A percentile compares a stretch with the other conserved stretches of the same genome.
Evolutionary conservation across 2,113 vertebrate species (phyloP).

Genomic region (Nycticebus coucang): DNA sequence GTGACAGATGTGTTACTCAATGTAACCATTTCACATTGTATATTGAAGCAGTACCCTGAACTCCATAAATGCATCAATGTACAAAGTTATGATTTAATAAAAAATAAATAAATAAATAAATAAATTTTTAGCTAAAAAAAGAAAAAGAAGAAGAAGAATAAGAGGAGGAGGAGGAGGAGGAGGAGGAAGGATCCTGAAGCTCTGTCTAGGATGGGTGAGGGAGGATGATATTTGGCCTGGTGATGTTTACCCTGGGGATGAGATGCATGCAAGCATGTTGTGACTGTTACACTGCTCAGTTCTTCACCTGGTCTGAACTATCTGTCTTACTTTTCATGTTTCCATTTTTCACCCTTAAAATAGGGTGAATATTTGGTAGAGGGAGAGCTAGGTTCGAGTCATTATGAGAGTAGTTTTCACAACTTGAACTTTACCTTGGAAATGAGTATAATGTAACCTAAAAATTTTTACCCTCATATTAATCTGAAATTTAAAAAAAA

Average conservation of each 20-base stretch:
- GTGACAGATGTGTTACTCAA: too few species aligned
- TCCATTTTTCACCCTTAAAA: neutral
- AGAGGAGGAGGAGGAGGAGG: too few species aligned
- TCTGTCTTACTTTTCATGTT: neutral
- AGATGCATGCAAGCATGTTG: fast-evolving
- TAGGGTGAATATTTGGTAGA: neutral
- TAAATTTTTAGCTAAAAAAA: too few species aligned
- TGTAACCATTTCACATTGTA: too few species aligned
- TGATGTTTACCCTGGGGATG: neutral
- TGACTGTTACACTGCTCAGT: neutral
- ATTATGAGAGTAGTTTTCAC: neutral
- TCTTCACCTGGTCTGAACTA: neutral
- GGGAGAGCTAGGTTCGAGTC: neutral
- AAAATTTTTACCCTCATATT: too few species aligned
- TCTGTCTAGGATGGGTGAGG: neutral
- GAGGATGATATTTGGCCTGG: neutral
- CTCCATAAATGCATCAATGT: too few species aligned
- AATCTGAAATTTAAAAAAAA: neutral
- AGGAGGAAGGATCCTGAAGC: neutral
- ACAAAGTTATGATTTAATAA: too few species aligned
- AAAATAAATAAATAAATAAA: too few species aligned
- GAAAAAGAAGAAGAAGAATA: too few species aligned
- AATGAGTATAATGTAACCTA: too few species aligned
- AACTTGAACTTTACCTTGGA: too few species aligned
- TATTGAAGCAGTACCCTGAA: too few species aligned